Base-by-base conservation (phyloP, 92 coral and sea anemone species). In the Hydrozoanthus gracilis region DNA sequence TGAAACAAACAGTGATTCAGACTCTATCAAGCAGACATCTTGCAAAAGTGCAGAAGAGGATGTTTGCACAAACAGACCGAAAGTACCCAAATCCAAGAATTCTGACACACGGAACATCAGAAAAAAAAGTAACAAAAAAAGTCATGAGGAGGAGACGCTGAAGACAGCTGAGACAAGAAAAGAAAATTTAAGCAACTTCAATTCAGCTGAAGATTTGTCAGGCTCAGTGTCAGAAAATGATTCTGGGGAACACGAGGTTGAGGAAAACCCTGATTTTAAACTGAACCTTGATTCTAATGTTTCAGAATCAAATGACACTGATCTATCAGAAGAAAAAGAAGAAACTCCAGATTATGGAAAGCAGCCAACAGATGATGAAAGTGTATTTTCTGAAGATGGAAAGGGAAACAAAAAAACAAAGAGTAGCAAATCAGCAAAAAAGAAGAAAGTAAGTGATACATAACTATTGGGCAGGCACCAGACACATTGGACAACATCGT, bases 341-440 rank as follows among this genome's bases (percentile, higher is more conserved):
- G 73, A 82, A 8, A 39, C 12, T 64, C 50, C 8, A 15, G 69
- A 49, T 18, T 71, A 56, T 46, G 64, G 58, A 3, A 20, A 85
- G 73, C 71, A 50, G 78, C 11, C 18, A 11, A 75, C 49, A 20
- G 71, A 78, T 11, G 17, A 55, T 35, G 86, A 78, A 11, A 79
- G 64, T 58, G 8, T 4, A 15, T 60, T 67, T 35, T 55, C 80
- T 46, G 84, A 87, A 65, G 77, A 72, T 18, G 89, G 82, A 52
- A 83, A 66, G 15, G 71, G 18, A 51, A 84, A 83, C 13, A 49
- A 56, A 44, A 86, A 27, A 15, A 14, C 47, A 39, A 52, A 54
- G 51, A 82, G 82, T 12, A 71, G 75, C 48, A 88, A 67, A 52
- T 71, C 58, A 56, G 18, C 55, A 66, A 73, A 71, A 44, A 69